Evolutionary conservation across 2,113 vertebrate species (phyloP).

Genomic region (Cavia aperea): DNA sequence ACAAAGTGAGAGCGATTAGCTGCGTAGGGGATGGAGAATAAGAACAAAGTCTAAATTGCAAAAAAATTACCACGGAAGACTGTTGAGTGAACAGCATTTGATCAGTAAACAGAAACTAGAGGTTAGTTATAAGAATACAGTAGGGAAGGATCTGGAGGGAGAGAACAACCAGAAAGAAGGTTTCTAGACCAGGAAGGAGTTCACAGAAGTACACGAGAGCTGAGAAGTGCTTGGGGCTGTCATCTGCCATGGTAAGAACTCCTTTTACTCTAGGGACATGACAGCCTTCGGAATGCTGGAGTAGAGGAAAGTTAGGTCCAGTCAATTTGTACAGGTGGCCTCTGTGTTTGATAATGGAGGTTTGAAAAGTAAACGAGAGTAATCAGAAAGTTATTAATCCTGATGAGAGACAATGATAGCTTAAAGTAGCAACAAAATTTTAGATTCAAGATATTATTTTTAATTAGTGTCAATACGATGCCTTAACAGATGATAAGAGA

Average conservation of each 20-base stretch:
- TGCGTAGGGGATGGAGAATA: not conserved
- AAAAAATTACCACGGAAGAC: not conserved
- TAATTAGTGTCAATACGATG: not conserved
- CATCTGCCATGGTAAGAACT: fast-evolving
- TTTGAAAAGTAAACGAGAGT: not conserved
- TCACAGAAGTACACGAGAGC: not conserved
- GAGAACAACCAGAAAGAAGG: fast-evolving
- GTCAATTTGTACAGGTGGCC: not conserved
- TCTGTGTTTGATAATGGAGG: not conserved
- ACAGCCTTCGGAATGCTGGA: not conserved
- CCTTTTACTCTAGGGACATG: not conserved
- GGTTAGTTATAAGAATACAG: not conserved
- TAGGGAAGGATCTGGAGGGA: not conserved
- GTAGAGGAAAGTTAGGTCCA: not conserved
- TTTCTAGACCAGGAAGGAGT: not conserved
- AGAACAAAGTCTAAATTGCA: not conserved
- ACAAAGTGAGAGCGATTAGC: not conserved
- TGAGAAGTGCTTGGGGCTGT: fast-evolving
- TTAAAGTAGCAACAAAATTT: not conserved
- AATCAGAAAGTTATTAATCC: not conserved
- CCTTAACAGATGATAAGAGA: not conserved
- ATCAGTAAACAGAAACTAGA: not conserved
- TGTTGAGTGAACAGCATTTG: not conserved
- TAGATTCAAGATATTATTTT: not conserved
- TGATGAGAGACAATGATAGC: not conserved